Evolutionary conservation across 37 sponge, comb jelly and placozoan species (phyloP).

Genomic region (Chondrosia reniformis): DNA sequence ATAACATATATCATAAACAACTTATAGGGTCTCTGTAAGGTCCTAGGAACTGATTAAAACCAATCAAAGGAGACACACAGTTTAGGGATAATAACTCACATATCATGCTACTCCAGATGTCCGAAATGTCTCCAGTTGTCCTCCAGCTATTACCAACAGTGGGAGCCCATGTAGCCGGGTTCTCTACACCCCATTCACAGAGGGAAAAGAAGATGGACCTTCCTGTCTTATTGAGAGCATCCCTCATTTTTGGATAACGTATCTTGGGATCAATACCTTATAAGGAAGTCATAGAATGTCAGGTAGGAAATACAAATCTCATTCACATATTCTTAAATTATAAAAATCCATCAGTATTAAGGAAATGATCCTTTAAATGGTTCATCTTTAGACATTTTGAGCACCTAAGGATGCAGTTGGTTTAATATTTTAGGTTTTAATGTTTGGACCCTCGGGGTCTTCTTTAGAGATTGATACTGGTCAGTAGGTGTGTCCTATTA

Average conservation of each 20-base stretch:
- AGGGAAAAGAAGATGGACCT: constrained; percentile 77
- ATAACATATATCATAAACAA: not conserved
- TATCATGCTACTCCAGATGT: constrained; percentile 52
- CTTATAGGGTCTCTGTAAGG: not conserved
- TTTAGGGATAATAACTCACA: constrained; percentile 4
- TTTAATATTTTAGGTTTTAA: too few relatives aligned
- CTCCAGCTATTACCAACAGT: constrained; percentile 86
- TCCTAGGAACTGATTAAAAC: not conserved
- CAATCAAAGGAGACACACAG: not conserved
- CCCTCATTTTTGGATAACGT: constrained; percentile 72
- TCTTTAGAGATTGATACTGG: too few relatives aligned
- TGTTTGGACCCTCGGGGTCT: too few relatives aligned
- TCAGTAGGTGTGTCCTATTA: too few relatives aligned
- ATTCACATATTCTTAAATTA: too few relatives aligned
- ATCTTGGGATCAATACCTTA: constrained; percentile 26
- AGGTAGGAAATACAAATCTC: too few relatives aligned
- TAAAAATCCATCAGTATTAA: too few relatives aligned
- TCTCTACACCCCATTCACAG: constrained; percentile 78
- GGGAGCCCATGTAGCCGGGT: constrained; percentile 74
- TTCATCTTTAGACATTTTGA: too few relatives aligned
- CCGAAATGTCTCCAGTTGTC: constrained; percentile 75
- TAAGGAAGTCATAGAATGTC: not conserved
- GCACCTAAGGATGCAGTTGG: too few relatives aligned
- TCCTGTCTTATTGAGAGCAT: constrained; percentile 76
- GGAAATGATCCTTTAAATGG: too few relatives aligned